Evolutionary conservation across 2,113 vertebrate genomes (phyloP), one percentile per base, ranked within the genome.

Genomic region (Larimichthys polyactis): DNA sequence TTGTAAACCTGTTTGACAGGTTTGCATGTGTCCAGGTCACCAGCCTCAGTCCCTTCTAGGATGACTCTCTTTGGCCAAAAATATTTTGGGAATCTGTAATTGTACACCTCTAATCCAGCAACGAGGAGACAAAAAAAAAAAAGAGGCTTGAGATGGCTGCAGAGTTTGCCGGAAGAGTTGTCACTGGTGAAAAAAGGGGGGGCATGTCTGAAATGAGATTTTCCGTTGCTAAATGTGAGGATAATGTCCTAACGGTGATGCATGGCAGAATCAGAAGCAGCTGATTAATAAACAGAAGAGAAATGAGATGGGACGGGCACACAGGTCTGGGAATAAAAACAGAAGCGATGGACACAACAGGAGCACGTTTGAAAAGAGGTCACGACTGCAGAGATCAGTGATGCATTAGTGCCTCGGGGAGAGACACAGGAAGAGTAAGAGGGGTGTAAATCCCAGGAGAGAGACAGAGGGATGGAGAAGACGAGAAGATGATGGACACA

Each of bases 51-150:
- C 20, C 20, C 20, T 19, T 75, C 49, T 11, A 29, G 16, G 54
- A 63, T n/a, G 19, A 20, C 60, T 49, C 22, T 63, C 52, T 60
- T 78, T 16, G 60, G 52, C 29, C 16, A 24, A 24, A 85, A 83
- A 66, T 81, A 81, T 81, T 87, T 88, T 63, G 73, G 71, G 90
- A 90, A 91, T 92, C 90, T 83, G 90, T 66, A 89, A 90, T 76
- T 4, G 16, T 74, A 92, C 54, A 78, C 79, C 63, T 2, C 29
- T 75, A 60, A 83, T 76, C 27, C 73, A 70, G 71, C 73, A 62
- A 36, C 40, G 46, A 51, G 72, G 62, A 78, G 70, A 55, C 58
- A 76, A 73, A 40, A 70, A 66, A 82, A 79, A 40, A 40, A 40
- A 9, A 40, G 9, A 24, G 60, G 75, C 63, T 79, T 4, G 17